These are phyloP conservation scores for Plectropomus leopardus DNA, from an alignment of 2,113 vertebrate genomes.

Conservation along the genomic window DNA sequence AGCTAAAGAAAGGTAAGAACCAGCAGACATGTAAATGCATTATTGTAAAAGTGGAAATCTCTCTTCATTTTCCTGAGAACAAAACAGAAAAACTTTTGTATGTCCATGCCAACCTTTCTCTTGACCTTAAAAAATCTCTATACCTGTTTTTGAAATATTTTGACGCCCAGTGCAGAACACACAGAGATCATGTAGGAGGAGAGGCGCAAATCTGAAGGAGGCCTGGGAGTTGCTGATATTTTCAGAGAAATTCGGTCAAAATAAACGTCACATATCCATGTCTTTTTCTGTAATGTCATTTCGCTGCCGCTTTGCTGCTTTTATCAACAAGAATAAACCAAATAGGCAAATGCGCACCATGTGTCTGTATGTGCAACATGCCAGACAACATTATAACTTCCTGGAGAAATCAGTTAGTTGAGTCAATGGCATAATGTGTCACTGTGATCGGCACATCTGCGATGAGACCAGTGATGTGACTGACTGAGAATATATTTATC, in stretches of 20 bases:
- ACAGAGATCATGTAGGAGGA: neutral
- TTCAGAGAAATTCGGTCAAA: neutral
- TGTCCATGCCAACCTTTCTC: neutral
- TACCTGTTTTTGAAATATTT: neutral
- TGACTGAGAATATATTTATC: slow-evolving; percentile 4
- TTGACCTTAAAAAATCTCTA: neutral
- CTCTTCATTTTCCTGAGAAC: neutral
- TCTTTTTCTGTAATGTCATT: too few relatives aligned
- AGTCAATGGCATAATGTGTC: neutral
- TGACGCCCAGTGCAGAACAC: neutral
- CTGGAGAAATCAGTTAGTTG: neutral
- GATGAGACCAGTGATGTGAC: neutral
- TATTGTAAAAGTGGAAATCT: neutral
- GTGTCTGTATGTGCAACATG: too few relatives aligned
- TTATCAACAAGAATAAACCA: neutral
- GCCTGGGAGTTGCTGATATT: neutral
- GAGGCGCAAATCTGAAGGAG: neutral
- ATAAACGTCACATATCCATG: too few relatives aligned
- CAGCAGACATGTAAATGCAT: accelerated
- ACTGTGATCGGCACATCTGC: neutral
- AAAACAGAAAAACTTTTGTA: neutral
- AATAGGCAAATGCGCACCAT: neutral
- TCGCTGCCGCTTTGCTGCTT: too few relatives aligned
- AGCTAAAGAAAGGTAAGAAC: slow-evolving; percentile 93
- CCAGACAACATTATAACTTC: neutral